Evolutionary conservation across 2,888 invertebrate genomes (phyloP), one percentile per base, ranked within the genome.

Genomic region (Notocelia uddmanniana): DNA sequence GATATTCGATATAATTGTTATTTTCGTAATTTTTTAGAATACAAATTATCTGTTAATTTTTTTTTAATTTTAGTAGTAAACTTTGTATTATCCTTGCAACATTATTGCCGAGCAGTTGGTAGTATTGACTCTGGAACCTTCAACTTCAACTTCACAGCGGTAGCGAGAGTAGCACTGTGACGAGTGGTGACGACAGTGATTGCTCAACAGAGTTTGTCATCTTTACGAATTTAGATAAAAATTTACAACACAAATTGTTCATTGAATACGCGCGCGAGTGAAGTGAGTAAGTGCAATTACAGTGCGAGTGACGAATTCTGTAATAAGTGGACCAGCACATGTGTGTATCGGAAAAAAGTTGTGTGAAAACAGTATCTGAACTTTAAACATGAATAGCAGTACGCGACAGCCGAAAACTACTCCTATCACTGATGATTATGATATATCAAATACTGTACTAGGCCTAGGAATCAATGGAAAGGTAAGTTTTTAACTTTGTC

Each of bases 401-500:
- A 79, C 86, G 48, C 91, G 89, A 86, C 84, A 85, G 73, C 95
- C 97, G 52, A 98, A 98, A 95, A 95, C 96, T 80, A 96, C 96
- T 67, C 96, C 97, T 58, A 97, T 99, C 78, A 96, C 96, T 62
- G 97, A 98, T 75, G 98, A 99, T 91, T 99, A 98, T 90, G 96
- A 97, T 86, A 97, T 99, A 83, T 97, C 98, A 45, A 97, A 96
- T 84, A 97, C 96, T 75, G 99, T 99, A 55, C 95, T 99, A 74
- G 99, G 99, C 57, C 95, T 99, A 75, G 99, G 99, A 13, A 99
- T 99, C 79, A 99, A 99, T 92, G 99, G 99, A 75, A 99, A 99
- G 95, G 94, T 94, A 79, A 81, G 88, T 81, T 76, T 75, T 74
- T 69, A 60, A 59, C 52, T 68, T 57, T 26, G n/a, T 21, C 34